Base-by-base conservation (phyloP, 1,140 invertebrate genomes). In the Chelonus insularis region DNA sequence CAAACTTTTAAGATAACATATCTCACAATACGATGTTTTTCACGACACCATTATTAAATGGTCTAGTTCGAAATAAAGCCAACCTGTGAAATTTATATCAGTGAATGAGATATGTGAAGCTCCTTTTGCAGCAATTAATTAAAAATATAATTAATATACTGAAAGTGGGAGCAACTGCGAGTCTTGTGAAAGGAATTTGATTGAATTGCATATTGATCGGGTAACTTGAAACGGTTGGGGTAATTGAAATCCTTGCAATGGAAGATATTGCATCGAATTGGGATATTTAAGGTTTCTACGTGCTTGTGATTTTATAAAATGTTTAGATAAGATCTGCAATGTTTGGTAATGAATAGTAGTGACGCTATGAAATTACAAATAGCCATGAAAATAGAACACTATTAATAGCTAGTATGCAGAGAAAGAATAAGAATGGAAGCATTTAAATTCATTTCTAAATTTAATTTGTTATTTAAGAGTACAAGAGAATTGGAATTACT, bases 271-370 rank as follows among this genome's bases (percentile, higher is more conserved):
- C 32, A 54, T 37, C 36, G 34, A 20, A 56, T 56, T 56, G 4
- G 52, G n/a, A 37, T 39, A 55, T 55, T 55, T 41, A 55, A 41
- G 52, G 36, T 21, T 21, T 20, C 6, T 25, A 56, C 52, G 52
- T 56, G 52, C 52, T 23, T 56, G 20, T 18, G 11, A 36, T n/a
- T 56, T 41, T 12, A 16, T 7, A 21, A 21, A 21, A 9, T 41
- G 36, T n/a, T n/a, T 36, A 56, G 36, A 56, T 39, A 39, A 20
- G 16, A n/a, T 39, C 16, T 9, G 36, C 14, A 1, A 2, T 39
- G n/a, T 39, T 2, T n/a, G 4, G 11, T 39, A 39, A 39, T 4
- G 4, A 39, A 39, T n/a, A 39, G 36, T 39, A 11, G 14, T 12
- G n/a, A 4, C 2, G 14, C 36, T 12, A 12, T 39, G 36, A 39